Percentiles rank a stretch among this genome's conserved stretches.
phyloP scores from a whole-genome alignment of 2,888 invertebrate species.

The Eupithecia exiguata region DNA sequence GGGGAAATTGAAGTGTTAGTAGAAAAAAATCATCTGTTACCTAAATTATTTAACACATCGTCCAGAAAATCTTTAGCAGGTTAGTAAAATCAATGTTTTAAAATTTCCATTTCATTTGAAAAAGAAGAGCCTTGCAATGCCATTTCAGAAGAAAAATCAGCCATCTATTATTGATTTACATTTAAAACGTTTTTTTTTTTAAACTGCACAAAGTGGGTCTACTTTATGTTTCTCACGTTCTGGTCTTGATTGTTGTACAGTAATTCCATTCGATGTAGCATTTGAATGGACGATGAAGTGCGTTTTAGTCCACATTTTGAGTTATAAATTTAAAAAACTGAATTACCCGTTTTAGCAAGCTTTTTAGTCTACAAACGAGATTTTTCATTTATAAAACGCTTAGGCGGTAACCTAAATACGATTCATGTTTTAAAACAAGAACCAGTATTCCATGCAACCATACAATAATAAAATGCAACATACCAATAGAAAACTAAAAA shows the following conservation, averaged over 20 bases:
- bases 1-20: too few relatives aligned
- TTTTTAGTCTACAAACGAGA: not conserved
- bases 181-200: too few relatives aligned
- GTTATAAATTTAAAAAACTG: not conserved
- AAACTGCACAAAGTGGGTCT: too few relatives aligned
- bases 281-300: too few relatives aligned
- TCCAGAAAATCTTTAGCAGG: not conserved
- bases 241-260: too few relatives aligned
- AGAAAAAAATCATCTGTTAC: too few relatives aligned
- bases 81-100: not conserved
- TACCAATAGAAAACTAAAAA: conserved; percentile 42
- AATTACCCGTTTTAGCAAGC: not conserved
- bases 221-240: too few relatives aligned
- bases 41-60: too few relatives aligned
- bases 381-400: not conserved
- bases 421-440: not conserved
- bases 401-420: not conserved
- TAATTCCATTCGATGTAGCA: too few relatives aligned
- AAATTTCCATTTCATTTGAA: not conserved
- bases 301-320: too few relatives aligned
- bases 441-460: conserved; percentile 26
- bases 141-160: not conserved
- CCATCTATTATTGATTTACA: not conserved
- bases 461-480: conserved; percentile 40
- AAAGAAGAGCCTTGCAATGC: too few relatives aligned